These are phyloP conservation scores for Phthorimaea operculella DNA, from an alignment of 1,140 invertebrate species.

Conservation along the genomic window DNA sequence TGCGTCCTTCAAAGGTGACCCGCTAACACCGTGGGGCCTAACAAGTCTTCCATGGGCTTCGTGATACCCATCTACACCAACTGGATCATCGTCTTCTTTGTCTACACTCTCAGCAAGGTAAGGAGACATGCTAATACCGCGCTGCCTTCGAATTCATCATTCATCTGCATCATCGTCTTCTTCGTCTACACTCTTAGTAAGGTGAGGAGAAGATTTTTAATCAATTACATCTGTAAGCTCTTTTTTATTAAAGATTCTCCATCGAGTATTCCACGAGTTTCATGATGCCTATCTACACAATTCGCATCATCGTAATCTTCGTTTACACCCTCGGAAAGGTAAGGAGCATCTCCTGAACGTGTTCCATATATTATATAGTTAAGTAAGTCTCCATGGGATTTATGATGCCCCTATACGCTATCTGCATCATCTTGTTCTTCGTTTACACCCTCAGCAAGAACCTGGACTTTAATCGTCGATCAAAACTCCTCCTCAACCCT, in stretches of 20 bases:
- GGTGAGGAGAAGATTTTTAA: conserved; percentile 76
- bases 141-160: conserved; percentile 73
- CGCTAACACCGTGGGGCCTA: conserved; percentile 84
- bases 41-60: conserved; percentile 84
- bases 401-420: conserved; percentile 96
- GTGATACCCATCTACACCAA: conserved; percentile 97
- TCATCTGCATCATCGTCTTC: conserved; percentile 91
- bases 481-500: conserved; percentile 96
- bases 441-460: conserved; percentile 77
- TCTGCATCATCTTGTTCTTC: conserved; percentile 94
- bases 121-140: too few species aligned
- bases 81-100: conserved; percentile 92
- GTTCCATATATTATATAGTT: too few species aligned
- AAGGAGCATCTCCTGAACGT: conserved; percentile 71
- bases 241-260: too few species aligned
- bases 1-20: conserved; percentile 73
- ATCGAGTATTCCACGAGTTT: too few species aligned
- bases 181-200: conserved; percentile 95
- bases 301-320: conserved; percentile 94
- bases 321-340: conserved; percentile 95
- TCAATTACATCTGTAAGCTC: too few species aligned
- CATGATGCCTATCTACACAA: conserved; percentile 96
- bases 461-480: too few species aligned
- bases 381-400: conserved; percentile 85
- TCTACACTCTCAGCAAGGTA: conserved; percentile 95